These are phyloP conservation scores for Tenebrio molitor DNA, from an alignment of 1,140 invertebrate species.

Conservation along the genomic window DNA sequence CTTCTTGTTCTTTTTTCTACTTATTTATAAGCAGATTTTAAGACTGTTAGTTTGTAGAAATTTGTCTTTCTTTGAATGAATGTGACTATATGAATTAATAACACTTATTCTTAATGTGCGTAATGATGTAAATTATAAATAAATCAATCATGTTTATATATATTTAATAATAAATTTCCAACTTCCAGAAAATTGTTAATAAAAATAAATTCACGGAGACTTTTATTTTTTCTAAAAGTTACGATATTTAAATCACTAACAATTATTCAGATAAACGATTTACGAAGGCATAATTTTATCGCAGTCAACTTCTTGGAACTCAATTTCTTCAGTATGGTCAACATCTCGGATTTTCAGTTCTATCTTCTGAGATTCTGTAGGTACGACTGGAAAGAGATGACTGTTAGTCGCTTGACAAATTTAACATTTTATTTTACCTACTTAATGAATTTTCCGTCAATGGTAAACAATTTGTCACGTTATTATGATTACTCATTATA, in stretches of 20 bases:
- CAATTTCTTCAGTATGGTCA: conserved; percentile 44
- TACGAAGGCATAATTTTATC: conserved; percentile 40
- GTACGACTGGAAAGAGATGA: conserved; percentile 48
- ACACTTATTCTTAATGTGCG: conserved; percentile 36
- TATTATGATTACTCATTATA: conserved; percentile 38
- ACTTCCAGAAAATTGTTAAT: conserved; percentile 28
- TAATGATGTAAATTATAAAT: conserved; percentile 42
- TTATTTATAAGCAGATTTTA: conserved; percentile 20
- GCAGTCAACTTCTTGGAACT: conserved; percentile 51
- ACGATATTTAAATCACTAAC: not conserved
- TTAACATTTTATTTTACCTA: conserved; percentile 36
- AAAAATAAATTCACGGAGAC: conserved; percentile 5
- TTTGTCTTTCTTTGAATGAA: conserved; percentile 35
- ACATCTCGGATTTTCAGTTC: conserved; percentile 48
- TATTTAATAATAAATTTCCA: conserved; percentile 37
- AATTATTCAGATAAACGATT: no score
- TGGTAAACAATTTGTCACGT: conserved; percentile 38
- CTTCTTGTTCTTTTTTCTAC: not conserved
- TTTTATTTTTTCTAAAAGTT: conserved; percentile 15
- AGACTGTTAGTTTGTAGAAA: conserved; percentile 43
- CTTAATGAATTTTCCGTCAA: conserved; percentile 39
- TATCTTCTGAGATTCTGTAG: conserved; percentile 36
- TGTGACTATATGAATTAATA: conserved; percentile 36
- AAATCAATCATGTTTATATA: conserved; percentile 42
- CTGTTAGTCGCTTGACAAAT: not conserved